Evolutionary conservation across 2,888 invertebrate species (phyloP).

Genomic region (Drosophila limbata): DNA sequence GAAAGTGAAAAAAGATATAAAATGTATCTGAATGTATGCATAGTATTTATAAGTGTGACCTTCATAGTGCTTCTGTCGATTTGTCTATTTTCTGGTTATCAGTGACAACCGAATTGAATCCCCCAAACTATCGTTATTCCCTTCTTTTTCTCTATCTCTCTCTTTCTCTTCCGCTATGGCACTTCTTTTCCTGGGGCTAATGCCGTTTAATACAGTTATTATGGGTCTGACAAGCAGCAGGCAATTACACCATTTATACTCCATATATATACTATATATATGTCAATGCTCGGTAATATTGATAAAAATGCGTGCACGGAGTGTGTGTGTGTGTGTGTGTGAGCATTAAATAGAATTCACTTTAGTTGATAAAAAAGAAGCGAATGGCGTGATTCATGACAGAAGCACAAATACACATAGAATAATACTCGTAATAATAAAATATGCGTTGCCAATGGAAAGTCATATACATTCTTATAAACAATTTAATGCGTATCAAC

Average conservation of each 20-base stretch:
- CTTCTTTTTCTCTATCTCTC: background rate
- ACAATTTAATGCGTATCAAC: constrained; percentile 47
- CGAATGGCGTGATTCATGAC: constrained; percentile 73
- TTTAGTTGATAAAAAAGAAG: constrained; percentile 56
- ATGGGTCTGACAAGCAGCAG: constrained; percentile 28
- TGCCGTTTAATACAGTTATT: constrained; percentile 49
- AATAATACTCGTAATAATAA: constrained; percentile 23
- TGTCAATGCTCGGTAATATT: constrained; percentile 55
- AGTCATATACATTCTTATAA: constrained; percentile 24
- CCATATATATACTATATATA: constrained; percentile 30
- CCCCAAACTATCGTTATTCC: background rate
- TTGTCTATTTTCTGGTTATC: constrained; percentile 18
- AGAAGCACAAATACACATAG: constrained; percentile 30
- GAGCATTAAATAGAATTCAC: constrained; percentile 43
- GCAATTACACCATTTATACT: constrained; percentile 42
- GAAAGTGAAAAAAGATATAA: constrained; percentile 17
- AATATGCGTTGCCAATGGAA: constrained; percentile 39
- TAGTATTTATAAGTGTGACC: constrained; percentile 24
- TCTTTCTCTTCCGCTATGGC: constrained; percentile 5
- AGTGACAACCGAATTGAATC: constrained; percentile 15
- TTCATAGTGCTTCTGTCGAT: too few relatives aligned
- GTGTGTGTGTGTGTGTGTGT: background rate
- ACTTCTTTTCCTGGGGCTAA: constrained; percentile 23
- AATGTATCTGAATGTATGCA: background rate
- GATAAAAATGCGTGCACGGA: constrained; percentile 35